Evolutionary conservation across 2,888 invertebrate genomes (phyloP).

Genomic region (Microplitis manilae): DNA sequence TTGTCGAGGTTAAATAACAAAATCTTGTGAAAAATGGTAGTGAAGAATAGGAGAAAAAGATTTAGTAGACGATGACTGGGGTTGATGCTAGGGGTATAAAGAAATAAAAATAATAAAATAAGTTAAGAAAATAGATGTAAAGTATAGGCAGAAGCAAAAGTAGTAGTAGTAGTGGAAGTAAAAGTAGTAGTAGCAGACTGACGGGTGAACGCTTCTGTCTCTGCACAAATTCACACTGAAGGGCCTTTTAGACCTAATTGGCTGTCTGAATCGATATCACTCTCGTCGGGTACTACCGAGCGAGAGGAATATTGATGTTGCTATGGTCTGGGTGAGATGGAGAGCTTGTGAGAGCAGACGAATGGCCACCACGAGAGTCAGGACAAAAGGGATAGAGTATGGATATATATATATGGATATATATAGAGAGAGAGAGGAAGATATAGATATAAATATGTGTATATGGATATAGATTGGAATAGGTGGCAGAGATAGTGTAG

Average conservation of each 20-base stretch:
- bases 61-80: no score
- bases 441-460: conserved; percentile 1
- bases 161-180: conserved; percentile 3
- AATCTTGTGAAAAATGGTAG: conserved; percentile 36
- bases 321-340: conserved; percentile 26
- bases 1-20: conserved; percentile 34
- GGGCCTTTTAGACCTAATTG: conserved; percentile 70
- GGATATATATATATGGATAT: background rate
- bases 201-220: conserved; percentile 43
- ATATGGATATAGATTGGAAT: conserved; percentile 2
- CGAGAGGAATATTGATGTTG: conserved; percentile 52
- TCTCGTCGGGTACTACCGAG: conserved; percentile 53
- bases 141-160: conserved; percentile 31
- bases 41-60: conserved; percentile 26
- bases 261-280: conserved; percentile 68
- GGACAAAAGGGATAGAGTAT: background rate
- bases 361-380: background rate
- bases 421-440: background rate
- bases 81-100: background rate
- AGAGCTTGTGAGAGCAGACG: conserved; percentile 21
- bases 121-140: conserved; percentile 14
- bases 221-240: conserved; percentile 63
- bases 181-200: conserved; percentile 19
- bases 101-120: conserved; percentile 45
- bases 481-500: background rate